Base-by-base conservation (phyloP, 2,113 vertebrate genomes). In the Muntiacus reevesi region DNA sequence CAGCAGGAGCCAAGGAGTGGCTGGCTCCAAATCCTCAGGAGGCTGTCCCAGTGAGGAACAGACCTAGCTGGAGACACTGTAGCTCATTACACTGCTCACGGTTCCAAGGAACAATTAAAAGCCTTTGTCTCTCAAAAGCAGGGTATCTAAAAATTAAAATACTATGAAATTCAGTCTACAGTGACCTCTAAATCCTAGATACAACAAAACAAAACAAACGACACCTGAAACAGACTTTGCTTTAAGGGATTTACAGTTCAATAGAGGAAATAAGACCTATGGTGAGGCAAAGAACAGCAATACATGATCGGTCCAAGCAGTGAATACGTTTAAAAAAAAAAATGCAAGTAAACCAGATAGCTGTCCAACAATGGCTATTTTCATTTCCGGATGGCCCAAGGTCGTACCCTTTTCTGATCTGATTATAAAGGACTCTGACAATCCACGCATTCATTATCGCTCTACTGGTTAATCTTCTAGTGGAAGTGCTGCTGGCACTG, bases 381-480 rank as follows among this genome's bases (percentile, higher is more conserved):
- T 90, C 67, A n/a, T 45, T 84, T 36, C 74, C 89, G 86, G 87
- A 93, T 40, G 89, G 67, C n/a, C 89, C 4, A 6, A 1, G 83
- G 78, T 60, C 27, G 3, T 14, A 40, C 9, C 43, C 45, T 27
- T 43, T 76, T 43, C 93, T 91, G 89, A 86, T 86, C 52, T 14
- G 76, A 92, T 95, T 36, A 94, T 91, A 81, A 87, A 91, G 52
- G 90, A 74, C 85, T 87, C 88, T 50, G 95, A 85, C 93, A 93
- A 91, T 94, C 67, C 52, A 82, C 2, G 17, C 95, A 82, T 89
- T 79, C 95, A 85, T 28, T 50, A 91, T 13, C 13, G 0, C 62
- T 19, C 7, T 13, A 47, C 28, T 1, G 57, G 79, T 14, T 55
- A 17, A 82, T 23, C 91, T 89, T 62, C 55, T 33, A 47, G 45